These are phyloP conservation scores for Propithecus perrieri DNA, from an alignment of 2,797 vertebrate species.

Conservation along the genomic window DNA sequence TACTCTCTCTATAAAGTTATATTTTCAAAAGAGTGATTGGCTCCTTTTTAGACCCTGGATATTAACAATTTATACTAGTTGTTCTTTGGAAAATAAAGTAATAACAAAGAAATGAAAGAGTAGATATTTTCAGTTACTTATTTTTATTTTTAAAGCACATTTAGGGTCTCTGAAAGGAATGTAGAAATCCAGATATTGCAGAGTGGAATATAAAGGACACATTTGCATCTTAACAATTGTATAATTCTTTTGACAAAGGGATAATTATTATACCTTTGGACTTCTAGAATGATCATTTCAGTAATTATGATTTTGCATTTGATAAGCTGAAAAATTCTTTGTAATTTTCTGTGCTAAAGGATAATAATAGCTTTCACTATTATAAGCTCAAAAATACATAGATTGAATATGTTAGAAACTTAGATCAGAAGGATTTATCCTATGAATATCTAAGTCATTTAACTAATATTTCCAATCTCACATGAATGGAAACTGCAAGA, in stretches of 20 bases:
- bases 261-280: neutral
- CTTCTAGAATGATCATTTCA: neutral
- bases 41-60: neutral
- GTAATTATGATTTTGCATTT: neutral
- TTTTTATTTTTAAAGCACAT: neutral
- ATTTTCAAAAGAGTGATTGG: neutral
- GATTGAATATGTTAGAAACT: neutral
- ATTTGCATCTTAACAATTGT: neutral
- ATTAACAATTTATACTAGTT: neutral
- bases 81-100: neutral
- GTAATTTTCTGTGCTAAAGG: neutral
- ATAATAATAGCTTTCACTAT: neutral
- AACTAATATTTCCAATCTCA: neutral
- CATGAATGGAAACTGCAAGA: neutral
- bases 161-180: neutral
- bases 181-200: neutral
- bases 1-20: neutral
- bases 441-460: neutral
- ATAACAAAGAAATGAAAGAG: neutral
- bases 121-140: neutral
- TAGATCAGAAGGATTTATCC: neutral
- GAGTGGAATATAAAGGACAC: neutral
- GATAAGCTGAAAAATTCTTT: neutral
- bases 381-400: neutral
- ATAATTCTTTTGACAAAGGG: neutral